Percentiles rank a stretch among this genome's conserved stretches.
Conservation (phyloP, 1,140 invertebrate species). For the Brachystomella parvula region DNA sequence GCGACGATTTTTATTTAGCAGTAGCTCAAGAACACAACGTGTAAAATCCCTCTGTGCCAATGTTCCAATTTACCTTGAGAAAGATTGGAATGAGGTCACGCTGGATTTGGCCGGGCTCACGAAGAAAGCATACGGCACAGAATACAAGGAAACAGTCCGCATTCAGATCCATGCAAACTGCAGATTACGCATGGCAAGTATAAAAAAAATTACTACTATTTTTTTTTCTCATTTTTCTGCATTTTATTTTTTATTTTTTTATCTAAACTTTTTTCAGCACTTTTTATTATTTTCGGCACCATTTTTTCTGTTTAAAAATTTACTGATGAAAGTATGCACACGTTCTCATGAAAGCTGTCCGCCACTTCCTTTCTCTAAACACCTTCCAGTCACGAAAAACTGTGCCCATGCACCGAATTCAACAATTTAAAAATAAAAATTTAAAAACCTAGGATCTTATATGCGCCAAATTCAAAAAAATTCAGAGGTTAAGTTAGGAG, state of each 20-base stretch:
- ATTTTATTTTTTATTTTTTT: neutral
- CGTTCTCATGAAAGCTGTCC: too few relatives aligned
- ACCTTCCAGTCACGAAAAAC: too few relatives aligned
- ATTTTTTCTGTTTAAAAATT: too few relatives aligned
- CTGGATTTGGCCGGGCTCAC: constrained; percentile 18
- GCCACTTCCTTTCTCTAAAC: too few relatives aligned
- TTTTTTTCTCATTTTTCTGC: neutral
- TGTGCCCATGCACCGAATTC: too few relatives aligned
- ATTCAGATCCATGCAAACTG: constrained; percentile 15
- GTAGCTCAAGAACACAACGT: neutral
- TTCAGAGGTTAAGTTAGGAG: too few relatives aligned
- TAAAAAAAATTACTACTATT: neutral
- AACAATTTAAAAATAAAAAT: too few relatives aligned
- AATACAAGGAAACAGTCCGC: constrained; percentile 26
- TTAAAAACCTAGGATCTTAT: too few relatives aligned
- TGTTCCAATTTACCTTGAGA: constrained; percentile 20
- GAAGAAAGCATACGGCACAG: constrained; percentile 17
- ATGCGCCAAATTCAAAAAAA: too few relatives aligned
- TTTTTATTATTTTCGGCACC: neutral
- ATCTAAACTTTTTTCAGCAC: neutral
- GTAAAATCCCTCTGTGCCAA: neutral
- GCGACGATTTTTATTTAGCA: constrained; percentile 6
- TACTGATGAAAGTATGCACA: too few relatives aligned
- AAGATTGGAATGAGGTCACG: constrained; percentile 25
- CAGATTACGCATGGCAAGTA: constrained; percentile 44